These are phyloP conservation scores for Apostichopus leukothele DNA, from an alignment of 53 echinoderm and acorn worm genomes.

Conservation along the genomic window DNA sequence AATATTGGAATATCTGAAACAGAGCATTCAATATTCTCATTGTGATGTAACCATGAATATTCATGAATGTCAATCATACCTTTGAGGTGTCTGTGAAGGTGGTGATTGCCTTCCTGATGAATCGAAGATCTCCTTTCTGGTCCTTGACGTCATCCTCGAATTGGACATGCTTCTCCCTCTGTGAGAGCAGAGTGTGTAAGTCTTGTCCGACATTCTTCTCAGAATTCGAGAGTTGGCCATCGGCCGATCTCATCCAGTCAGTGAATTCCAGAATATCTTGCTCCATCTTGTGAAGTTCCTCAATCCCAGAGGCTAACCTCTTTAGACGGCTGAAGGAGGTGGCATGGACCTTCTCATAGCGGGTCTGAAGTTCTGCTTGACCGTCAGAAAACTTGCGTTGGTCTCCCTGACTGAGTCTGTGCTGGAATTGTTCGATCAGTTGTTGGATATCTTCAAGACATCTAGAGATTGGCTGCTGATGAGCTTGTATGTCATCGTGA, in stretches of 20 bases:
- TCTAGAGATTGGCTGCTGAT: slow-evolving; percentile 86
- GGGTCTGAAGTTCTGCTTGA: slow-evolving; percentile 70
- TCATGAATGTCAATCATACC: slow-evolving; percentile 49
- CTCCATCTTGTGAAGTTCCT: slow-evolving; percentile 84
- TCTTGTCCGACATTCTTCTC: slow-evolving; percentile 82
- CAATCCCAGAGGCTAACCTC: slow-evolving; percentile 71
- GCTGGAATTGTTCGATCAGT: slow-evolving; percentile 71
- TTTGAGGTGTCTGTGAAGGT: slow-evolving; percentile 77
- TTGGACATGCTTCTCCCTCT: slow-evolving; percentile 63
- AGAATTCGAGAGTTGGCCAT: slow-evolving; percentile 59
- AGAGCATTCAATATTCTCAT: not conserved
- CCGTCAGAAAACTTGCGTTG: slow-evolving; percentile 67
- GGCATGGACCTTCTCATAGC: slow-evolving; percentile 77
- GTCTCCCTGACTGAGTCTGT: slow-evolving; percentile 71
- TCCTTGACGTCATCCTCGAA: slow-evolving; percentile 90
- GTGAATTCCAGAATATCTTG: slow-evolving; percentile 70
- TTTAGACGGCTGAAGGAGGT: slow-evolving; percentile 73
- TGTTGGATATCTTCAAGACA: slow-evolving; percentile 89
- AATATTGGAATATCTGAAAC: no score
- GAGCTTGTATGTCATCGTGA: slow-evolving; percentile 89
- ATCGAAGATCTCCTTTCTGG: slow-evolving; percentile 89
- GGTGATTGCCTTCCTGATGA: slow-evolving; percentile 79
- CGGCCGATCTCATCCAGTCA: slow-evolving; percentile 73
- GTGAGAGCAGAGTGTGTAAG: slow-evolving; percentile 58
- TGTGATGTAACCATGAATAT: not conserved